These are phyloP conservation scores for Clarias platycephalus DNA, from an alignment of 2,797 vertebrate species.

Conservation along the genomic window DNA sequence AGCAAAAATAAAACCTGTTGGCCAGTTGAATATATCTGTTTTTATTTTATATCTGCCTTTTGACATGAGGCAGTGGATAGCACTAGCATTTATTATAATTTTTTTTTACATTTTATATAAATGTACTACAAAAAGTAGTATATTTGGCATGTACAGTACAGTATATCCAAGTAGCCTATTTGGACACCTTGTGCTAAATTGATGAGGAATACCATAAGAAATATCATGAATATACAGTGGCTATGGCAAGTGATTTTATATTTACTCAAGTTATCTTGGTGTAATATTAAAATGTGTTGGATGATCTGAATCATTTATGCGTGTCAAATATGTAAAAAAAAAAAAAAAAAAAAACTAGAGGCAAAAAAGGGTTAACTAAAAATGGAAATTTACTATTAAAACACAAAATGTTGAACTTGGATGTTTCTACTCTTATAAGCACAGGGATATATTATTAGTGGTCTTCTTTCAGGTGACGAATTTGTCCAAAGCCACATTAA, in stretches of 20 bases:
- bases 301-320: no score
- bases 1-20: background rate
- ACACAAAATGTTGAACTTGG: background rate
- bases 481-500: background rate
- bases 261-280: no score
- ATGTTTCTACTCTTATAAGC: background rate
- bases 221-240: background rate
- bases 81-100: background rate
- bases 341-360: no score
- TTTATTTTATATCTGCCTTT: no score
- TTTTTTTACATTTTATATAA: no score
- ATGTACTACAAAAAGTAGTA: background rate
- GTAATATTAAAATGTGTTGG: no score
- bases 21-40: background rate
- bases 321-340: no score
- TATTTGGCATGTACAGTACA: background rate
- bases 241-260: no score
- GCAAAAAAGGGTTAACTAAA: background rate
- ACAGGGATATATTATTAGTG: background rate
- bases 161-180: background rate
- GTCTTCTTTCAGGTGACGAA: constrained; percentile 2
- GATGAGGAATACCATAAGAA: no score
- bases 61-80: background rate
- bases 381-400: background rate
- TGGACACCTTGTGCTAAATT: background rate